Evolutionary conservation across 2,888 invertebrate genomes (phyloP).

Genomic region (Eristalinus sepulchralis): DNA sequence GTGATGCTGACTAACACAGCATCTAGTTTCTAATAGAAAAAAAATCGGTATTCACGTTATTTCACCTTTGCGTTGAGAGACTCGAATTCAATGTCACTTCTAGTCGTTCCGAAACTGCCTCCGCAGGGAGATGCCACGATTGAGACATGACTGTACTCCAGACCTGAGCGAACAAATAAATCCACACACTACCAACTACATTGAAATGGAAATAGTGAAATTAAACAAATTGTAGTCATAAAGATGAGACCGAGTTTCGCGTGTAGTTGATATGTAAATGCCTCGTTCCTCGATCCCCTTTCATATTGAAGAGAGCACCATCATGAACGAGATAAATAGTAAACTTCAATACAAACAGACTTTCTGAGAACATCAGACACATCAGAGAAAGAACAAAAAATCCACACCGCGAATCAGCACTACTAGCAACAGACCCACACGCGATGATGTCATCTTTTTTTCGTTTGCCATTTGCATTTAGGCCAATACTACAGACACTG

Average conservation of each 20-base stretch:
- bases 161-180: background rate
- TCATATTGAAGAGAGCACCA: background rate
- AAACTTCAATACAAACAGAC: conserved; percentile 37
- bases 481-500: background rate
- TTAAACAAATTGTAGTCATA: conserved; percentile 32
- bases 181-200: background rate
- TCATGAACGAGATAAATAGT: conserved; percentile 18
- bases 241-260: conserved; percentile 9
- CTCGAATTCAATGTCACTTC: conserved; percentile 1
- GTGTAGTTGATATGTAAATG: conserved; percentile 36
- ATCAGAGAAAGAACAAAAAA: conserved; percentile 22
- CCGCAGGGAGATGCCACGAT: background rate
- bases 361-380: conserved; percentile 16
- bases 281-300: background rate
- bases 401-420: conserved; percentile 28
- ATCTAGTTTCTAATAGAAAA: background rate
- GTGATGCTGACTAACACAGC: conserved; percentile 44
- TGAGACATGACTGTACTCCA: conserved; percentile 49
- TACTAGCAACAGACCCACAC: background rate
- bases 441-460: conserved; percentile 68
- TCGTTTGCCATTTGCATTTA: conserved; percentile 17
- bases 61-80: background rate
- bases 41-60: background rate
- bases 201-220: background rate
- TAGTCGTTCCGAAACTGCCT: background rate